Conservation (phyloP, 2,113 vertebrate species). For the Ceyx melanurus region DNA sequence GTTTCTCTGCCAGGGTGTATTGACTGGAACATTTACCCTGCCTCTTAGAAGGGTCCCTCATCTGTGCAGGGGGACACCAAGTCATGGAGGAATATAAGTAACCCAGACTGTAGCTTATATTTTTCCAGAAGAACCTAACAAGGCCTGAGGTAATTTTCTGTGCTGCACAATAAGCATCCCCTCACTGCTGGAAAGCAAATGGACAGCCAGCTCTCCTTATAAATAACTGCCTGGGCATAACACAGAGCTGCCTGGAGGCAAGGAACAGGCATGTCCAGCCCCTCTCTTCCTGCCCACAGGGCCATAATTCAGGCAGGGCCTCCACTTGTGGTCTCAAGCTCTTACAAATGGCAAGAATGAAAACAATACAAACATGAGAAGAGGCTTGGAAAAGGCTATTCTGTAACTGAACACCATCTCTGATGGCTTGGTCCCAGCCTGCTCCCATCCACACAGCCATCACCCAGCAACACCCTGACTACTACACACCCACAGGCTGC, state of each 20-base stretch:
- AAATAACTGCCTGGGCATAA: not conserved
- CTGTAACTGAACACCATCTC: not conserved
- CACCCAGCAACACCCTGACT: not conserved
- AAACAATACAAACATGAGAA: not conserved
- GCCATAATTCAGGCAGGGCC: not conserved
- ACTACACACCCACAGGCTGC: no score
- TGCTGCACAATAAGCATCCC: not conserved
- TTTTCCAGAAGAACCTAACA: not conserved
- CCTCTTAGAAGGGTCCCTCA: not conserved
- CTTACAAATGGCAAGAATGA: not conserved
- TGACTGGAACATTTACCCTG: not conserved
- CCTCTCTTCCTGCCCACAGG: not conserved
- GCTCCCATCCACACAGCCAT: not conserved
- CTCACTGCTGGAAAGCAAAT: not conserved
- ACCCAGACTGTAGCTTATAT: not conserved
- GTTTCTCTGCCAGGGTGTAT: slow-evolving; percentile 15
- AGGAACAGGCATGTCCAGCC: not conserved
- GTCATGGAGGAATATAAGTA: not conserved
- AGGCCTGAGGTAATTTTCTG: not conserved
- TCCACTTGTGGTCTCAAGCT: not conserved
- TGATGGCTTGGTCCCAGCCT: not conserved
- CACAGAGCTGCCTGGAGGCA: not conserved
- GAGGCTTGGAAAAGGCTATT: not conserved
- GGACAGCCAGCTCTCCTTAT: not conserved
- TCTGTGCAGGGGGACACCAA: not conserved